Percentiles rank a stretch among this genome's conserved stretches.
phyloP scores from a whole-genome alignment of 2,888 invertebrate species.

The Vesta saturnalis region DNA sequence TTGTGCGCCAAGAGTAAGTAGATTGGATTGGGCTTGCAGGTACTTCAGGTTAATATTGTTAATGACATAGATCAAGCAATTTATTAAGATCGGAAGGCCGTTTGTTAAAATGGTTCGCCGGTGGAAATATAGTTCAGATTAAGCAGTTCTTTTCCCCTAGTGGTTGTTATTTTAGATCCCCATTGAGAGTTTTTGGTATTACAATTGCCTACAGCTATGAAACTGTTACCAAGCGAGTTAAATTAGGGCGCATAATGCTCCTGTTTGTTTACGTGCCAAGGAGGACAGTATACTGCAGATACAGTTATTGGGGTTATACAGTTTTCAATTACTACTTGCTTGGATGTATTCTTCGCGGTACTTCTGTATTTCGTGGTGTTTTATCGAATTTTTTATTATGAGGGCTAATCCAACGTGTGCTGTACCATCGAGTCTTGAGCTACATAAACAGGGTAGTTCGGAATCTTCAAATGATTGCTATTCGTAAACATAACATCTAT shows the following conservation, averaged over 20 bases:
- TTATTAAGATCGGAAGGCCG: conserved; percentile 43
- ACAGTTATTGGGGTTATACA: conserved; percentile 24
- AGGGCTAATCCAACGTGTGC: conserved; percentile 38
- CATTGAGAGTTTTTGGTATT: conserved; percentile 36
- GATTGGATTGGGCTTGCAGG: conserved; percentile 30
- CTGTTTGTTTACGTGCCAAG: conserved; percentile 35
- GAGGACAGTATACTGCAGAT: conserved; percentile 38
- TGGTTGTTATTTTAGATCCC: conserved; percentile 23
- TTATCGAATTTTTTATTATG: conserved; percentile 37
- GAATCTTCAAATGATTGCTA: conserved; percentile 37
- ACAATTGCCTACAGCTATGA: conserved; percentile 31
- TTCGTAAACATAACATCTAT: conserved; percentile 37
- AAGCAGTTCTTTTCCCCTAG: conserved; percentile 11
- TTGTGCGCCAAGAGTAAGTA: conserved; percentile 45
- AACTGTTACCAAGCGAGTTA: conserved; percentile 34
- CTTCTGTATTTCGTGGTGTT: conserved; percentile 33
- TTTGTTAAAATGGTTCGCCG: conserved; percentile 47
- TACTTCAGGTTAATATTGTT: conserved; percentile 34
- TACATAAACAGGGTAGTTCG: conserved; percentile 37
- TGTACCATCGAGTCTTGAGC: conserved; percentile 34
- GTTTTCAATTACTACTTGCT: conserved; percentile 37
- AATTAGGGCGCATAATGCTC: conserved; percentile 37
- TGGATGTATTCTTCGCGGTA: conserved; percentile 33
- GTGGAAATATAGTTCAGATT: conserved; percentile 27
- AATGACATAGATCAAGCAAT: conserved; percentile 37